Conservation (phyloP, 1,140 invertebrate species). For the Drosophila repletoides region DNA sequence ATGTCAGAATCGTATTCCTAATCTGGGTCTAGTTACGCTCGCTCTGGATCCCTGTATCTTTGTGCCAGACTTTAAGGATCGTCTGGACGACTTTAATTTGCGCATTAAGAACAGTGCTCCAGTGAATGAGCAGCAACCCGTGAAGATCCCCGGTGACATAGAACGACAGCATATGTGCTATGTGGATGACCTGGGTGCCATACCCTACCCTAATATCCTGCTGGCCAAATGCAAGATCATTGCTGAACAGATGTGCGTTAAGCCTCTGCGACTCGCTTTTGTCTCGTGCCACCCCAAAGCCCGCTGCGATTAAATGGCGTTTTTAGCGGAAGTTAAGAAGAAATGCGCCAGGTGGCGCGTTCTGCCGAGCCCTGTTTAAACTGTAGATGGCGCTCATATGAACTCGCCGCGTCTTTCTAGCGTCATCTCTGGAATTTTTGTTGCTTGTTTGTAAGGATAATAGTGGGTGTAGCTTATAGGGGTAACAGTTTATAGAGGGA, state of each 20-base stretch:
- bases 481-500: neutral
- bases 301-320: neutral
- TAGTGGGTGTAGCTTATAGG: neutral
- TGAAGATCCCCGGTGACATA: constrained; percentile 31
- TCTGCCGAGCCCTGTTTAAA: neutral
- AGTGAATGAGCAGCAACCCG: neutral
- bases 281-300: neutral
- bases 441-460: constrained; percentile 1
- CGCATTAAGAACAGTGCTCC: constrained; percentile 15
- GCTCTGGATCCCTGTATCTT: constrained; percentile 48
- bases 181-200: constrained; percentile 29
- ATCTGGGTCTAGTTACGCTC: constrained; percentile 43
- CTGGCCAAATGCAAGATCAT: constrained; percentile 32
- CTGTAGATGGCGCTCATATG: constrained; percentile 4
- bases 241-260: constrained; percentile 21
- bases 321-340: too few relatives aligned
- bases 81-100: constrained; percentile 38
- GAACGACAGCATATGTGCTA: constrained; percentile 43
- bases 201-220: constrained; percentile 32
- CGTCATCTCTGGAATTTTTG: too few relatives aligned
- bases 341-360: neutral
- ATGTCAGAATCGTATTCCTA: neutral
- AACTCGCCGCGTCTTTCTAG: constrained; percentile 11
- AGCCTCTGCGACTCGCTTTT: constrained; percentile 41
- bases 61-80: constrained; percentile 32